These are phyloP conservation scores for Batillaria attramentaria DNA, from an alignment of 1,140 invertebrate species.

Conservation along the genomic window DNA sequence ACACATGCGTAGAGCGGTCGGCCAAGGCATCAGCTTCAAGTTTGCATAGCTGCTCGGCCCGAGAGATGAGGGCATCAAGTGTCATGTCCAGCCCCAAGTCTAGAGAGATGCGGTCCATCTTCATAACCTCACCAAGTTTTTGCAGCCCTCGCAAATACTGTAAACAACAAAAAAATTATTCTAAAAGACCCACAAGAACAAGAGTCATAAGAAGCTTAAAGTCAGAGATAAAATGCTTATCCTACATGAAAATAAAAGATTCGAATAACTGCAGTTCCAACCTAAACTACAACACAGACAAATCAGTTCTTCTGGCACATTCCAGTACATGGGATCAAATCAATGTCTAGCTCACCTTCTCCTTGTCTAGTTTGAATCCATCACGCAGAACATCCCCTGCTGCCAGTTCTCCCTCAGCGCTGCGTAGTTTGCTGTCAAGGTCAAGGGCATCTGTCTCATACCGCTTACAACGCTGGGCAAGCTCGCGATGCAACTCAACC, in stretches of 20 bases:
- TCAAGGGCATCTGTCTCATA: constrained; percentile 62
- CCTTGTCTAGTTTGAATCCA: constrained; percentile 68
- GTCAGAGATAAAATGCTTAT: no score
- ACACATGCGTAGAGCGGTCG: constrained; percentile 69
- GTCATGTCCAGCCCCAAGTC: constrained; percentile 70
- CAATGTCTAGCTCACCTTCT: constrained; percentile 68
- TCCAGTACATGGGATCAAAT: no score
- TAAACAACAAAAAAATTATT: constrained; percentile 34
- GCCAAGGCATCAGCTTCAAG: constrained; percentile 65
- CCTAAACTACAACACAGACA: no score
- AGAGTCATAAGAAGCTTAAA: background rate
- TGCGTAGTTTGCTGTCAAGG: constrained; percentile 58
- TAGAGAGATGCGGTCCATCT: constrained; percentile 69
- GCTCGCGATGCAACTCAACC: constrained; percentile 59
- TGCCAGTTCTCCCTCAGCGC: constrained; percentile 66
- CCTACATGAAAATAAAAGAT: background rate
- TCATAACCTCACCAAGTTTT: constrained; percentile 65
- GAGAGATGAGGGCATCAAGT: constrained; percentile 65
- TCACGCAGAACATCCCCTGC: constrained; percentile 69
- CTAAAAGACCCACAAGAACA: no score
- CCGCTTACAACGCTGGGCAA: constrained; percentile 55
- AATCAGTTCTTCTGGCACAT: no score
- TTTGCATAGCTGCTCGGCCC: constrained; percentile 69
- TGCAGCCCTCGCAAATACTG: constrained; percentile 70
- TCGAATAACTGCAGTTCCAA: background rate